A percentile compares a stretch with the other conserved stretches of the same genome.
Evolutionary conservation across 2,888 invertebrate genomes (phyloP).

Genomic region (Platycheirus rosarum): DNA sequence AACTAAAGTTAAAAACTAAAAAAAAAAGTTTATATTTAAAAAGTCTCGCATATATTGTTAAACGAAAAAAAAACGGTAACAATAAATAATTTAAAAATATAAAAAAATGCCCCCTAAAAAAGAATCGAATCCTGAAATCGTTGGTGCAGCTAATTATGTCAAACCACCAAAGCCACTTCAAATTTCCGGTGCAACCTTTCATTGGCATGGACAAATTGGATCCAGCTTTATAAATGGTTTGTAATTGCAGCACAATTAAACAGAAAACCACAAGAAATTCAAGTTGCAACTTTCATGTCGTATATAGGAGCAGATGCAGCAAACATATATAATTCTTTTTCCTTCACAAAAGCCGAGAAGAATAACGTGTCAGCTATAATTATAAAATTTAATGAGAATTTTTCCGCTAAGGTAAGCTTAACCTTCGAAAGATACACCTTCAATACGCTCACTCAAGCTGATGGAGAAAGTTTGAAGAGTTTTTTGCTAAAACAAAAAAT

Average conservation of each 20-base stretch:
- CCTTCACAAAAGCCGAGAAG: background rate
- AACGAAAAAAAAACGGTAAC: too few species aligned
- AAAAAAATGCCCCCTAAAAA: conserved; percentile 1
- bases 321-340: conserved; percentile 25
- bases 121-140: background rate
- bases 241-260: conserved; percentile 23
- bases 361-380: background rate
- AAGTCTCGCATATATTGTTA: too few species aligned
- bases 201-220: conserved; percentile 24
- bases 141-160: background rate
- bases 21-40: too few species aligned
- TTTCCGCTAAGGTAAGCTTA: conserved; percentile 18
- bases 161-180: conserved; percentile 9
- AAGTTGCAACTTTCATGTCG: conserved; percentile 41
- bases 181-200: conserved; percentile 8
- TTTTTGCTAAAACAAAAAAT: conserved; percentile 14
- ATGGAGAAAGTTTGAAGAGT: conserved; percentile 14
- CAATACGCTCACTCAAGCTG: conserved; percentile 6
- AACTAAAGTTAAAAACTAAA: too few species aligned
- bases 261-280: conserved; percentile 15
- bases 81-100: too few species aligned
- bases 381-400: conserved; percentile 16
- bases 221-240: conserved; percentile 33
- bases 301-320: conserved; percentile 26
- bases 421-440: conserved; percentile 40